These are phyloP conservation scores for Telmatherina bonti DNA, from an alignment of 2,797 vertebrate species.

Conservation along the genomic window DNA sequence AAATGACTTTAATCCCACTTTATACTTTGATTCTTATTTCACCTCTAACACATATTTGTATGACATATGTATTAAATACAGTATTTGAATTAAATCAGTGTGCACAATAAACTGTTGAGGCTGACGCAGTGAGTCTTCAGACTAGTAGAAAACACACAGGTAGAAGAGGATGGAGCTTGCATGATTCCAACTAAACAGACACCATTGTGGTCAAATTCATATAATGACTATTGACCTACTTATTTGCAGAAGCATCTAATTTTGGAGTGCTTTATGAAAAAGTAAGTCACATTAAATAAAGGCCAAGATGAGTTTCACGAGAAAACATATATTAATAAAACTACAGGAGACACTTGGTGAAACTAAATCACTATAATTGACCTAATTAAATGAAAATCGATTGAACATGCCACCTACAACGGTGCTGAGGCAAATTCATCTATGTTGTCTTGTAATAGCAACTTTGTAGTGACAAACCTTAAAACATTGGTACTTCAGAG, in stretches of 20 bases:
- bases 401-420: not conserved
- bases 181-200: conserved; percentile 9
- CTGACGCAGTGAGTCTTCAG: not conserved
- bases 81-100: conserved; percentile 38
- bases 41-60: not conserved
- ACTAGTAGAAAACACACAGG: not conserved
- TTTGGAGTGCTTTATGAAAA: no score
- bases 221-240: not conserved
- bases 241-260: no score
- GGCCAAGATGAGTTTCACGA: no score
- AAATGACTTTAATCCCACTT: not conserved
- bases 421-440: not conserved
- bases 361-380: not conserved
- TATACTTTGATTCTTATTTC: not conserved
- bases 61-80: conserved; percentile 1
- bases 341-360: no score
- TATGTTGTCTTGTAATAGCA: not conserved
- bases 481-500: not conserved
- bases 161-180: not conserved
- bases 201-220: not conserved
- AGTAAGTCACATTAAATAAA: conserved; percentile 39
- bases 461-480: not conserved
- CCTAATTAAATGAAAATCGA: not conserved
- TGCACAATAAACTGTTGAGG: conserved; percentile 36
- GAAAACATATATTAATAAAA: no score